Percentiles rank a stretch among this genome's conserved stretches.
Conservation (phyloP, 2,888 invertebrate genomes). For the Villa cingulata region DNA sequence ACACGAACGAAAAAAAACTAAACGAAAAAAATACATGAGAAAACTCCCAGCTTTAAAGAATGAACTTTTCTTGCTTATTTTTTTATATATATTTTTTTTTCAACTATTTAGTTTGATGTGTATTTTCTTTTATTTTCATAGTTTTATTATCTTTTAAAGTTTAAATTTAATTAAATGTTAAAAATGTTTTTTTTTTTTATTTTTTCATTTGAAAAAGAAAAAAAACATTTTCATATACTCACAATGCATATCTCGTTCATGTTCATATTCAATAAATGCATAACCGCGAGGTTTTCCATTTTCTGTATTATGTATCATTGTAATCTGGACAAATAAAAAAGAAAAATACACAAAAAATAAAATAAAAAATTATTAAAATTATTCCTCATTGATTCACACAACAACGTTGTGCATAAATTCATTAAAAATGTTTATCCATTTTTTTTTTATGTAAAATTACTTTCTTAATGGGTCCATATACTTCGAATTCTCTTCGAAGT, state of each 20-base stretch:
- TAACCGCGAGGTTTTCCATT: slow-evolving; percentile 93
- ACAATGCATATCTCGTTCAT: slow-evolving; percentile 99
- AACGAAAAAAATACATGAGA: too few species aligned
- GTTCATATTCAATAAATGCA: slow-evolving; percentile 99
- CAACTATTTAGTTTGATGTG: slow-evolving; percentile 2
- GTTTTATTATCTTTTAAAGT: background rate
- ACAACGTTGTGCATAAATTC: too few species aligned
- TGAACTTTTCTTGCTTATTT: too few species aligned
- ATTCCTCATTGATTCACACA: too few species aligned
- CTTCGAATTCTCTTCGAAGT: slow-evolving; percentile 91
- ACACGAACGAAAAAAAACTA: too few species aligned
- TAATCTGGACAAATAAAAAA: slow-evolving; percentile 51
- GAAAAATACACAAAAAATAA: too few species aligned
- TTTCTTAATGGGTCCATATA: slow-evolving; percentile 94
- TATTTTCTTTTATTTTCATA: slow-evolving; percentile 1
- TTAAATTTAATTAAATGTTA: background rate
- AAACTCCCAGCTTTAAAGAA: too few species aligned
- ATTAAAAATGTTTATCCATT: too few species aligned
- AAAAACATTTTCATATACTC: slow-evolving; percentile 44
- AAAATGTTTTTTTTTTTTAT: slow-evolving; percentile 45
- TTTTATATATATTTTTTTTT: slow-evolving; percentile 3
- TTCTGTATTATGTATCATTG: slow-evolving; percentile 72
- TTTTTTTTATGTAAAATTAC: too few species aligned
- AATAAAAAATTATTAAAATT: too few species aligned
- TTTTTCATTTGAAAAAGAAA: slow-evolving; percentile 40